Evolutionary conservation across 1,140 invertebrate genomes (phyloP), one percentile per base, ranked within the genome.

Genomic region (Drosophila kepulauana): DNA sequence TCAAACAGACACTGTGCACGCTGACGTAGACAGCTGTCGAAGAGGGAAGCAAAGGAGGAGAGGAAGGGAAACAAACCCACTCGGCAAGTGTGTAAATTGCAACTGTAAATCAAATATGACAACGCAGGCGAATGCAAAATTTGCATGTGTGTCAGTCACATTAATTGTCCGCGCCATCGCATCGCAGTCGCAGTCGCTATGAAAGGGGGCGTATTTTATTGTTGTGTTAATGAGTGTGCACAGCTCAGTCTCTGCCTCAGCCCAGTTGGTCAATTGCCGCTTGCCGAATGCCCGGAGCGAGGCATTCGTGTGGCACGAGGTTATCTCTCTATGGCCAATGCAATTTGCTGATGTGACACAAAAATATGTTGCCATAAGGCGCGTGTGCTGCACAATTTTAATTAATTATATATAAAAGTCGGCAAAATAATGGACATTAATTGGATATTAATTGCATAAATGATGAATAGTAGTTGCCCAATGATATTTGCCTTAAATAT

Each of bases 101-200:
- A 88, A 91, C 84, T 91, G 88, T 91, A 91, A 91, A 91, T 91
- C 88, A 91, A 91, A 91, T 91, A 91, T 91, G 84, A 91, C 88
- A 91, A 85, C 86, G 86, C 84, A 81, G 81, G 67, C 81, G 65
- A 25, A 70, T 75, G 84, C 77, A 89, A 80, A 89, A 88, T 88
- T 87, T 89, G 78, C 86, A 89, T 89, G 85, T 89, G 86, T 88
- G 85, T 88, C 84, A 88, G 85, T 89, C 86, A 85, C 78, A 89
- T 88, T 88, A 88, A 88, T 90, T 89, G 85, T 89, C 84, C 76
- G 64, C 56, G 65, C 76, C 75, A 63, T 67, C 30, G 30, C 30
- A 33, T 25, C 20, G 3, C 20, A 25, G 3, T 20, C 20, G 20
- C 20, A 3, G 20, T 25, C 20, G 20, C 20, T 25, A 25, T 25